Conservation (phyloP, 2,113 vertebrate genomes). For the Salvator merianae region DNA sequence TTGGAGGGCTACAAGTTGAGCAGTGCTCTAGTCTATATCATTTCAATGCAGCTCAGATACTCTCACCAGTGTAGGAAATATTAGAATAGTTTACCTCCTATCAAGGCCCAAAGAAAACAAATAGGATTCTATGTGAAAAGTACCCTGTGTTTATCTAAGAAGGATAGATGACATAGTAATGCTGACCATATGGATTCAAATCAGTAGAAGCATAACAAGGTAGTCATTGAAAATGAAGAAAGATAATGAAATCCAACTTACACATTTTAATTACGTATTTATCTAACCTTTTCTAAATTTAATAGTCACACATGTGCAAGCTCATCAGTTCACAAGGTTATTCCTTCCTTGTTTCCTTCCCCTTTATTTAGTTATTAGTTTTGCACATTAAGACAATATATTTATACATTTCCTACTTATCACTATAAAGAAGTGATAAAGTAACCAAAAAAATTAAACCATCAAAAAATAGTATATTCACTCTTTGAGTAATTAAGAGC, state of each 20-base stretch:
- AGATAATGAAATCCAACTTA: background rate
- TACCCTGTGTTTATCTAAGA: background rate
- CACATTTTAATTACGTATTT: background rate
- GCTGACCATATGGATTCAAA: background rate
- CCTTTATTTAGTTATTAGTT: too few relatives aligned
- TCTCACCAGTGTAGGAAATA: background rate
- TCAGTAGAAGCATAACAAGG: background rate
- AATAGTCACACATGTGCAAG: background rate
- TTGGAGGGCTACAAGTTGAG: too few relatives aligned
- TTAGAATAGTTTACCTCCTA: background rate
- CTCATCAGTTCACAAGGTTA: background rate
- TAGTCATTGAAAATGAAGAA: background rate
- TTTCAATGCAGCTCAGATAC: too few relatives aligned
- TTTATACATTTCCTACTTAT: too few relatives aligned
- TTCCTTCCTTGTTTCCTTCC: background rate
- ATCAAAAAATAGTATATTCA: too few relatives aligned
- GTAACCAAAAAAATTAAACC: too few relatives aligned
- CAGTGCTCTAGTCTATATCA: too few relatives aligned
- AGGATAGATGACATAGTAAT: background rate
- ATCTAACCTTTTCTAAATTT: too few relatives aligned
- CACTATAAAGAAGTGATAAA: too few relatives aligned
- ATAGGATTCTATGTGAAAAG: background rate
- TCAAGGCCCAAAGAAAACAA: background rate
- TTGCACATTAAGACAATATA: too few relatives aligned
- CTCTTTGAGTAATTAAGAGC: too few relatives aligned